Percentiles rank a stretch among this genome's conserved stretches.
These are phyloP conservation scores for Sebastolobus alascanus DNA, from an alignment of 2,797 vertebrate species.

Conservation along the genomic window DNA sequence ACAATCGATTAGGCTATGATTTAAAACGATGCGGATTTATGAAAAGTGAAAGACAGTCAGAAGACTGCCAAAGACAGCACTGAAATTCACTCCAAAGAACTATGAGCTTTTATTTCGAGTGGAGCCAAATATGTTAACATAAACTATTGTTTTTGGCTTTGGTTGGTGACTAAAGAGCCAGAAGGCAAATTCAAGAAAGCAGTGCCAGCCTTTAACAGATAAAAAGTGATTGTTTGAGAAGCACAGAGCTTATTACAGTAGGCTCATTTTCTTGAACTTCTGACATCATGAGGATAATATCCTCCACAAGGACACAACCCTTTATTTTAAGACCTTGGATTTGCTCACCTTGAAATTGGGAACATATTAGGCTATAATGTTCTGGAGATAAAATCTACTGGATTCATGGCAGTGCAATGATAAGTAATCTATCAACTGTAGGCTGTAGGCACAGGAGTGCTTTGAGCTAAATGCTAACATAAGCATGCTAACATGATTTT, in stretches of 20 bases:
- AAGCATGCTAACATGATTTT: background rate
- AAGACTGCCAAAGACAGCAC: slow-evolving; percentile 42
- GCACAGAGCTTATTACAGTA: slow-evolving; percentile 1
- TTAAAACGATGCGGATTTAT: slow-evolving; percentile 57
- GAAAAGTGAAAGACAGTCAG: slow-evolving; percentile 44
- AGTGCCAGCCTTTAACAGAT: slow-evolving; percentile 9
- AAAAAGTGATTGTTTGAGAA: slow-evolving; percentile 26
- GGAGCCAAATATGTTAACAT: slow-evolving; percentile 52
- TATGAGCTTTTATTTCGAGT: slow-evolving; percentile 31
- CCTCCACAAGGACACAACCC: background rate
- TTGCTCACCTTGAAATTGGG: slow-evolving; percentile 23
- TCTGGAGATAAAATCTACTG: background rate
- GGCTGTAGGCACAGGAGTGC: no score
- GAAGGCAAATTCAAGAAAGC: slow-evolving; percentile 36
- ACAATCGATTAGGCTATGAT: slow-evolving; percentile 19
- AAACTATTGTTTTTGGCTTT: slow-evolving; percentile 53
- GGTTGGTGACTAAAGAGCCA: slow-evolving; percentile 25
- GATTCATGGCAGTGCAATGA: background rate
- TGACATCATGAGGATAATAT: slow-evolving; percentile 8
- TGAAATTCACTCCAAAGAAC: slow-evolving; percentile 31
- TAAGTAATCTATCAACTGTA: background rate
- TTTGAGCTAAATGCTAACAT: background rate
- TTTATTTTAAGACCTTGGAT: slow-evolving; percentile 3
- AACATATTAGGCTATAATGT: background rate
- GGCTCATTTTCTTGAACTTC: slow-evolving; percentile 1